These are phyloP conservation scores for Eulemur rufifrons DNA, from an alignment of 2,113 vertebrate genomes.

Conservation along the genomic window DNA sequence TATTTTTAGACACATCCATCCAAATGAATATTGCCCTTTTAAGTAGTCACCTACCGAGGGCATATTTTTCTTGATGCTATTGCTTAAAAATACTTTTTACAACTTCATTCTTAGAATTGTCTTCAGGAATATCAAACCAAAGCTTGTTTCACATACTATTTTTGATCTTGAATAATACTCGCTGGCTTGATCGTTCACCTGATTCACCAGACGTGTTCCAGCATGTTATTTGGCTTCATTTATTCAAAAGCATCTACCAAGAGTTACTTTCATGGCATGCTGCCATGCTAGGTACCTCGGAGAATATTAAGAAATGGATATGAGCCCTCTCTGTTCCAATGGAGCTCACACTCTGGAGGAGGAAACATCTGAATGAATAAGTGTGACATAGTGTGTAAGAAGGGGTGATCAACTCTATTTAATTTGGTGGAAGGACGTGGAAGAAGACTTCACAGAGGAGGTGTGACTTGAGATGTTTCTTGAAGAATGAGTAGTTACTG, in stretches of 20 bases:
- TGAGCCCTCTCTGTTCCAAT: neutral
- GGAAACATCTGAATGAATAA: neutral
- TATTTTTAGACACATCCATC: neutral
- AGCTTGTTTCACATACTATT: neutral
- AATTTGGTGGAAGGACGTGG: neutral
- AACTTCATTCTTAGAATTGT: neutral
- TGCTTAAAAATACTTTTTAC: neutral
- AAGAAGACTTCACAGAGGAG: neutral
- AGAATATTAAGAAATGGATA: neutral
- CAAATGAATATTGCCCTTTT: neutral
- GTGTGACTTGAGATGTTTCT: neutral
- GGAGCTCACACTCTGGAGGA: neutral
- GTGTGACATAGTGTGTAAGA: rapidly evolving
- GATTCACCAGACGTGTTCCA: neutral
- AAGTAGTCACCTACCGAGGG: neutral
- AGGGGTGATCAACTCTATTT: neutral
- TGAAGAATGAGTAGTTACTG: neutral
- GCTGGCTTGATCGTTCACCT: neutral
- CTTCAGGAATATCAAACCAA: neutral
- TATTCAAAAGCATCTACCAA: neutral
- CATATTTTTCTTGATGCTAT: neutral
- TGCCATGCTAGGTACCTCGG: neutral
- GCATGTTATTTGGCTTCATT: neutral
- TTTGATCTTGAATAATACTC: neutral
- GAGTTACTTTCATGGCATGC: neutral